Evolutionary conservation across 1,140 invertebrate genomes (phyloP), one percentile per base, ranked within the genome.

Genomic region (Elysia chlorotica): DNA sequence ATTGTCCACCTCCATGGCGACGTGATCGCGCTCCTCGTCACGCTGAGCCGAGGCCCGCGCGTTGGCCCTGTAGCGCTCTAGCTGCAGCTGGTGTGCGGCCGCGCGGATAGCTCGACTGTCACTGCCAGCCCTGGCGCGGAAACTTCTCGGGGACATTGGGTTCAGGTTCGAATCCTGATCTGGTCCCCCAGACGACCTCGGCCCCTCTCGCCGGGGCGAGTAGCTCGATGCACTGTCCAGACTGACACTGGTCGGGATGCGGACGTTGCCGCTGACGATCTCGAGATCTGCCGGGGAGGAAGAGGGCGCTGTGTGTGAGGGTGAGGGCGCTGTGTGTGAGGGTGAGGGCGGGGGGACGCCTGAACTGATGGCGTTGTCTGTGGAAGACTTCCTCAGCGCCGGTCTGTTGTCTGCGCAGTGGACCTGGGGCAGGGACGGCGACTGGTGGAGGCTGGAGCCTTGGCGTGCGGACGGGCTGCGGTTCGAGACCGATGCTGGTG

Each of bases 1-100:
- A 48, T 76, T 76, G 38, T 76, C 71, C 21, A 73, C 66, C 31
- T 76, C 74, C 74, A 76, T 70, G 21, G 71, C 66, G 21, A 65
- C 65, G 41, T 76, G 68, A n/a, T 48, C 41, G n/a, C 41, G 41
- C 41, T 48, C 65, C 57, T 76, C 61, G 41, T 48, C 41, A 48
- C 41, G 41, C 41, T 48, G 10, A n/a, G n/a, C n/a, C n/a, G n/a
- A n/a, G n/a, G n/a, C n/a, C n/a, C n/a, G n/a, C n/a, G n/a, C n/a
- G n/a, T n/a, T n/a, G n/a, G n/a, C n/a, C n/a, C n/a, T n/a, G n/a
- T n/a, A n/a, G n/a, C n/a, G n/a, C n/a, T n/a, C n/a, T n/a, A n/a
- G n/a, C n/a, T n/a, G n/a, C n/a, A n/a, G n/a, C n/a, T n/a, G n/a
- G n/a, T n/a, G n/a, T n/a, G n/a, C n/a, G n/a, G n/a, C n/a, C n/a